Evolutionary conservation across 64 coral and sea anemone genomes (phyloP).

Genomic region (Orbicella faveolata): DNA sequence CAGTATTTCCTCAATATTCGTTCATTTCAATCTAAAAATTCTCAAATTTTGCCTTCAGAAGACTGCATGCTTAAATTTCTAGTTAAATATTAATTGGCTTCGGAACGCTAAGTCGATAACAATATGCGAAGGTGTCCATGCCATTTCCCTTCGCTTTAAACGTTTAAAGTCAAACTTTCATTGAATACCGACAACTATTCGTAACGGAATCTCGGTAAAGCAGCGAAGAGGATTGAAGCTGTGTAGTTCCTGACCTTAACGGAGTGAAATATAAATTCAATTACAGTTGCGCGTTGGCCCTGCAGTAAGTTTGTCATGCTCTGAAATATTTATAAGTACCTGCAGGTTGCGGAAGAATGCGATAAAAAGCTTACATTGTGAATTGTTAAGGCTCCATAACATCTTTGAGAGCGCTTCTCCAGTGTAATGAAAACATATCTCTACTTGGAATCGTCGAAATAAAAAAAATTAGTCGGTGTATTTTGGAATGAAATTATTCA

Average conservation of each 20-base stretch:
- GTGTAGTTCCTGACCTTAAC: neutral
- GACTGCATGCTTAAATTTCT: neutral
- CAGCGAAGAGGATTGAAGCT: neutral
- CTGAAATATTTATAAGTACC: slow-evolving; percentile 47
- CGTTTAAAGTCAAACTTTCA: neutral
- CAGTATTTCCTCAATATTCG: neutral
- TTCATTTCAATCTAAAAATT: neutral
- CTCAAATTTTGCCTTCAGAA: neutral
- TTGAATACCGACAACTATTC: neutral
- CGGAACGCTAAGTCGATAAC: slow-evolving; percentile 11
- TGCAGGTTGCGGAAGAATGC: neutral
- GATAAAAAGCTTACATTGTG: neutral
- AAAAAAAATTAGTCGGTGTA: neutral
- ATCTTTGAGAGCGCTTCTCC: neutral
- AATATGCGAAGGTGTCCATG: neutral
- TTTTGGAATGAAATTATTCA: neutral
- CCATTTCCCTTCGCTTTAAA: neutral
- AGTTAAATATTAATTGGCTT: slow-evolving; percentile 54
- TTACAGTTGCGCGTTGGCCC: slow-evolving; percentile 15
- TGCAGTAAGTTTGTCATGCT: slow-evolving; percentile 9
- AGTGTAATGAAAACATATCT: neutral
- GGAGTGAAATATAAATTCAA: slow-evolving; percentile 9
- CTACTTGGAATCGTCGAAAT: neutral
- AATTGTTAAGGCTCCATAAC: neutral
- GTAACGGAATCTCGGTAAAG: neutral